Conservation (phyloP, 2,888 invertebrate genomes). For the Frankliniella intonsa region DNA sequence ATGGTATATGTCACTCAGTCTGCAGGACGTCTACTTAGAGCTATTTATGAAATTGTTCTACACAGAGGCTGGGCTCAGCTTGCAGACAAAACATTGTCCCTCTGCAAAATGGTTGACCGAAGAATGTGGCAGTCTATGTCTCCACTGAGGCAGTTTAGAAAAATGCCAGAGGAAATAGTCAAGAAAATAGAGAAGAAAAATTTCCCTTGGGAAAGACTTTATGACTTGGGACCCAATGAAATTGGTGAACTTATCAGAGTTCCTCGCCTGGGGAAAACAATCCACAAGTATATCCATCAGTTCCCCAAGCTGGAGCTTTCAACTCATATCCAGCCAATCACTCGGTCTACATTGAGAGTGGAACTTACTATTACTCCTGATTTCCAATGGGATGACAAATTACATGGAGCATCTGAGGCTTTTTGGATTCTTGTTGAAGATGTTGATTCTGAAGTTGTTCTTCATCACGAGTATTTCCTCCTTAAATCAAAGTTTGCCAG, state of each 20-base stretch:
- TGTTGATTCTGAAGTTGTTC: slow-evolving; percentile 80
- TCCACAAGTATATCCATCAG: slow-evolving; percentile 94
- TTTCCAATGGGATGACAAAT: slow-evolving; percentile 98
- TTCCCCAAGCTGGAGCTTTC: slow-evolving; percentile 94
- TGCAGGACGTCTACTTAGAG: slow-evolving; percentile 88
- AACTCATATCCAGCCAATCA: slow-evolving; percentile 97
- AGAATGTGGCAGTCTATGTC: slow-evolving; percentile 99
- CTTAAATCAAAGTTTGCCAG: slow-evolving; percentile 89
- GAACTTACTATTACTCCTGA: slow-evolving; percentile 97
- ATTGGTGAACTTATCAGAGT: slow-evolving; percentile 90
- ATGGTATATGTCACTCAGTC: slow-evolving; percentile 99
- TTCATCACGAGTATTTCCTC: slow-evolving; percentile 94
- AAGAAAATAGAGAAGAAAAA: slow-evolving; percentile 98
- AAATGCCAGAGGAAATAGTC: slow-evolving; percentile 94
- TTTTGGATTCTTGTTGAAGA: slow-evolving; percentile 87
- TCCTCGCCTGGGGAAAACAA: slow-evolving; percentile 89
- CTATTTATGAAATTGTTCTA: slow-evolving; percentile 90
- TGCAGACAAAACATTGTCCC: slow-evolving; percentile 88
- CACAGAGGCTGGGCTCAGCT: slow-evolving; percentile 93
- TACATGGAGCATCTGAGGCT: slow-evolving; percentile 69
- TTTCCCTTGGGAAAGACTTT: slow-evolving; percentile 85
- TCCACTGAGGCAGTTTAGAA: slow-evolving; percentile 92
- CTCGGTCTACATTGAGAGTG: slow-evolving; percentile 82
- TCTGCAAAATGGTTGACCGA: slow-evolving; percentile 98
- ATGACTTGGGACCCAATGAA: slow-evolving; percentile 95